These are phyloP conservation scores for Vanessa cardui DNA, from an alignment of 2,888 invertebrate genomes.

Conservation along the genomic window DNA sequence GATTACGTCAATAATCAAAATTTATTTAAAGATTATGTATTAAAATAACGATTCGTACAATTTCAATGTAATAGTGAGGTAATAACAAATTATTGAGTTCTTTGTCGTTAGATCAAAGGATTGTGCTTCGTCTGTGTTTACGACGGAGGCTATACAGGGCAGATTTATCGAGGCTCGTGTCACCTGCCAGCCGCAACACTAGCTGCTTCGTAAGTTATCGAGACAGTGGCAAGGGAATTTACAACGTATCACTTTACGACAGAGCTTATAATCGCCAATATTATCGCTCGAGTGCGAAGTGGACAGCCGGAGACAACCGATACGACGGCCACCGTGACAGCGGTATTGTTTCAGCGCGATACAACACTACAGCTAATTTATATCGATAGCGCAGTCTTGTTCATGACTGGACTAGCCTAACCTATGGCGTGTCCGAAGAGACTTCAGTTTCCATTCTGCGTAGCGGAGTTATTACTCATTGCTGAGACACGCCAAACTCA, in stretches of 20 bases:
- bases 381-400: constrained; percentile 71
- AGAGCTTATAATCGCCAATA: constrained; percentile 47
- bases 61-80: constrained; percentile 41
- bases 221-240: constrained; percentile 45
- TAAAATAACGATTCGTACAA: neutral
- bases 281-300: constrained; percentile 52
- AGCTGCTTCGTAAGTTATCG: constrained; percentile 57
- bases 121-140: constrained; percentile 58
- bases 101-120: constrained; percentile 61
- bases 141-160: constrained; percentile 52
- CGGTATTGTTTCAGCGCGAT: constrained; percentile 70
- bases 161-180: constrained; percentile 74
- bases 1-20: no score
- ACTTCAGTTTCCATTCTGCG: constrained; percentile 42
- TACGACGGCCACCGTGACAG: constrained; percentile 71
- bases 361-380: constrained; percentile 74
- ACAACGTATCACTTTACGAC: constrained; percentile 43
- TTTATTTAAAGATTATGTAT: neutral
- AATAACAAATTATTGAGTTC: constrained; percentile 60
- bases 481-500: constrained; percentile 34
- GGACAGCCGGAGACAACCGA: constrained; percentile 60
- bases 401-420: constrained; percentile 53
- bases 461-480: constrained; percentile 40
- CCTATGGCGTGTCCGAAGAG: constrained; percentile 38
- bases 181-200: constrained; percentile 75